Evolutionary conservation across 2,888 invertebrate species (phyloP).

Genomic region (Callyntrura sp.): DNA sequence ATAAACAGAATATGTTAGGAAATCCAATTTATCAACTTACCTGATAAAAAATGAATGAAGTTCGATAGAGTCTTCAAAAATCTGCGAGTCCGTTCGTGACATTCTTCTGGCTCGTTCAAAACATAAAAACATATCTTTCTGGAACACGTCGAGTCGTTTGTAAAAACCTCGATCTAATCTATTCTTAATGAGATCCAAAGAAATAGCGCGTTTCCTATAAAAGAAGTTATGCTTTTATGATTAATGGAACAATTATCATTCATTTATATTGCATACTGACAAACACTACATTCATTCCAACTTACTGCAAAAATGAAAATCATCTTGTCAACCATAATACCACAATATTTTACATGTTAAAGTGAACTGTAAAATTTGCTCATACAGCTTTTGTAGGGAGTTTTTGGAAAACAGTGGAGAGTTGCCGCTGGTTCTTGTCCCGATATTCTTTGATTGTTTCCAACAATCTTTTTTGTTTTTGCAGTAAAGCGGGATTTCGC

Average conservation of each 20-base stretch:
- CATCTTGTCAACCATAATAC: too few relatives aligned
- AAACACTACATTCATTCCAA: too few relatives aligned
- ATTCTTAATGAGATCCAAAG: constrained; percentile 96
- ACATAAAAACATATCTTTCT: constrained; percentile 98
- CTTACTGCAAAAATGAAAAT: too few relatives aligned
- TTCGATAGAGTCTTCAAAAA: constrained; percentile 98
- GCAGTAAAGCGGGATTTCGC: constrained; percentile 87
- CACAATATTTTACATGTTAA: too few relatives aligned
- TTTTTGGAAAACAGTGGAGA: constrained; percentile 98
- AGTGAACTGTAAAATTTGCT: too few relatives aligned
- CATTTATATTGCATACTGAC: too few relatives aligned
- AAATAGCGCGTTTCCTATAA: constrained; percentile 91
- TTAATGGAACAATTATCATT: too few relatives aligned
- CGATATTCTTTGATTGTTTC: constrained; percentile 96
- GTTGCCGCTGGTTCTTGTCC: constrained; percentile 94
- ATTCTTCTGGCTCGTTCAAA: constrained; percentile 94
- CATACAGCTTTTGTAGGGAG: constrained; percentile 94
- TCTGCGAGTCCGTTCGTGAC: constrained; percentile 96
- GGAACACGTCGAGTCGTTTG: constrained; percentile 96
- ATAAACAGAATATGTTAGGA: too few relatives aligned
- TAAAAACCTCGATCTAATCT: constrained; percentile 97
- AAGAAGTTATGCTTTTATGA: too few relatives aligned
- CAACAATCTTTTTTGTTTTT: constrained; percentile 94
- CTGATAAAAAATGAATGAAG: constrained; percentile 95
- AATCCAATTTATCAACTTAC: too few relatives aligned